These are phyloP conservation scores for Plotosus lineatus DNA, from an alignment of 2,113 vertebrate species.

Conservation along the genomic window DNA sequence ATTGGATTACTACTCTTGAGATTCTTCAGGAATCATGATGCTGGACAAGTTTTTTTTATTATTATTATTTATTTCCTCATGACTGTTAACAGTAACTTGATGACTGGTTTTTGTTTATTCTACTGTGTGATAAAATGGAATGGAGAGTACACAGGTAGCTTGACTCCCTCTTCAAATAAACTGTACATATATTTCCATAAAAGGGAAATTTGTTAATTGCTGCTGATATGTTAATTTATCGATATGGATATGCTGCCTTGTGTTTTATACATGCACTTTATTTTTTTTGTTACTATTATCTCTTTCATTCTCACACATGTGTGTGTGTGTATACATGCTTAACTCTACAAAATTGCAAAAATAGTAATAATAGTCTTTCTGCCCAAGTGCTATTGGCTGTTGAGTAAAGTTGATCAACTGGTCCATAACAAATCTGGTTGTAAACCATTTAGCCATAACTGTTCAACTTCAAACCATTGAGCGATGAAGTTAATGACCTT, in stretches of 20 bases:
- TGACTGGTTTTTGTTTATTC: slow-evolving; percentile 5
- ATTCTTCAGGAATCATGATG: neutral
- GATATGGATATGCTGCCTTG: neutral
- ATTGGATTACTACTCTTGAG: neutral
- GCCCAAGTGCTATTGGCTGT: neutral
- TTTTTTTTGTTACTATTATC: no score
- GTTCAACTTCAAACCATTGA: no score
- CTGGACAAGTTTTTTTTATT: neutral
- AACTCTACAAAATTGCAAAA: neutral
- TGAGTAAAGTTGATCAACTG: neutral
- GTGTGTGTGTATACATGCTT: no score
- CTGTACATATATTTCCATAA: slow-evolving; percentile 57
- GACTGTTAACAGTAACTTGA: slow-evolving; percentile 1
- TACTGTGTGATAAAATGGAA: slow-evolving; percentile 11
- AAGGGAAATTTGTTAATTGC: neutral
- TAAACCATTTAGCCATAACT: no score
- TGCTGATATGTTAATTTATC: neutral
- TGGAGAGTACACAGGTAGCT: slow-evolving; percentile 20
- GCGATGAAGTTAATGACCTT: no score
- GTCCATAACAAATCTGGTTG: neutral
- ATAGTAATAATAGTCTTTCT: no score
- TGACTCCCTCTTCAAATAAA: slow-evolving; percentile 50
- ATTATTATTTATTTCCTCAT: no score
- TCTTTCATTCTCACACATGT: no score
- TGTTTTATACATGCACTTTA: neutral